Conservation (phyloP, 2,113 vertebrate species). For the Struthidea cinerea region DNA sequence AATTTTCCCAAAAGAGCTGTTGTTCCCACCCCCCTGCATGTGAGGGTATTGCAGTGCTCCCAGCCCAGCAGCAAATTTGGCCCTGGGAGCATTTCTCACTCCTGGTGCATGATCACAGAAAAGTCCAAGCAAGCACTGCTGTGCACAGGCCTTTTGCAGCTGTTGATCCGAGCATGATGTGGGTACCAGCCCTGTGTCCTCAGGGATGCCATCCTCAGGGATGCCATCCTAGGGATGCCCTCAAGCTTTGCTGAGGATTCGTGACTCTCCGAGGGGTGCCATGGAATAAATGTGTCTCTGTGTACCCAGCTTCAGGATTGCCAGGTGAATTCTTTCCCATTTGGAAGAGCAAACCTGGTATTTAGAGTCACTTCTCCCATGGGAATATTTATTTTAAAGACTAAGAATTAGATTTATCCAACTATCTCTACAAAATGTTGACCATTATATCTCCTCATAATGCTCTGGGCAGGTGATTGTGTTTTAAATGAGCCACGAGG, state of each 20-base stretch:
- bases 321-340: not conserved
- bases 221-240: not conserved
- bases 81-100: not conserved
- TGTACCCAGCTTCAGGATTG: not conserved
- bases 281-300: not conserved
- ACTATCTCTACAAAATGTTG: not conserved
- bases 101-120: not conserved
- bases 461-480: not conserved
- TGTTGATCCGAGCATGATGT: not conserved
- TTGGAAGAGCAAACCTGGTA: not conserved
- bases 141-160: not conserved
- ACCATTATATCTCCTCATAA: not conserved
- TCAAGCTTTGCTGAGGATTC: not conserved
- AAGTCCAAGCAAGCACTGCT: not conserved
- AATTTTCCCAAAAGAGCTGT: not conserved
- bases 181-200: not conserved
- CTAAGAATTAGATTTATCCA: not conserved
- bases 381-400: not conserved
- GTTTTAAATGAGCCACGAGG: not conserved
- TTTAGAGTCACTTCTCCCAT: not conserved
- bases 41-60: not conserved
- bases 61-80: not conserved
- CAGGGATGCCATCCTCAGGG: not conserved
- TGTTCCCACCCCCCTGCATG: not conserved
- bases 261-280: accelerated